Evolutionary conservation across 2,888 invertebrate species (phyloP), one percentile per base, ranked within the genome.

Genomic region (Oscheius onirici): DNA sequence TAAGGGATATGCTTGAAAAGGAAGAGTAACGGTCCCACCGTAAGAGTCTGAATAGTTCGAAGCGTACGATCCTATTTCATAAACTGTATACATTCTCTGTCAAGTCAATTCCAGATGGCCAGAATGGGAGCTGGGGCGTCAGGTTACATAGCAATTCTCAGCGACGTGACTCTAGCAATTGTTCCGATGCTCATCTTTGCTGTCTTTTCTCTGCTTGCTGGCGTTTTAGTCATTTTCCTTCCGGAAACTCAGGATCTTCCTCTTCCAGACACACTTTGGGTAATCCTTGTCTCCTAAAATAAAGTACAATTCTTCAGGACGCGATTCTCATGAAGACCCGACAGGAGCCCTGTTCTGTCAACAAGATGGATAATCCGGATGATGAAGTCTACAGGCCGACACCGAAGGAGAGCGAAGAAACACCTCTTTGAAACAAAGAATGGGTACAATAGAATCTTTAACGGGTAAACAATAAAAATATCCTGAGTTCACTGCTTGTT

Each of bases 131-230:
- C 88, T 17, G 87, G 85, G 15, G 85, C 84, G 15, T 81, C 86
- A 8, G 83, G 82, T 24, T 86, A 86, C 69, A 78, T 86, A 22
- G 84, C 84, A 44, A 84, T 84, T 46, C 63, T 84, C 17, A 83
- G 83, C 3, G 84, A 84, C 51, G 81, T 84, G 57, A 83, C 83
- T 10, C 69, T 83, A 44, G 79, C 82, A 10, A 73, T 82, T 20
- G 87, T 88, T 10, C 87, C 87, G 15, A 87, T 88, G 86, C 79
- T 81, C 10, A 87, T 87, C 28, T 87, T 87, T 74, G 82, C 86
- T 17, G 71, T 84, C 20, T 84, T 87, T 65, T 76, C 77, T 15
- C 67, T 78, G 10, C 54, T 73, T 15, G 80, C 78, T 26, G 87
- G 86, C 17, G 82, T 76, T 10, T 66, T 86, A 26, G 84, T 87